A percentile compares a stretch with the other conserved stretches of the same genome.
Conservation (phyloP, 2,797 vertebrate species). For the Rousettus madagascariensis region DNA sequence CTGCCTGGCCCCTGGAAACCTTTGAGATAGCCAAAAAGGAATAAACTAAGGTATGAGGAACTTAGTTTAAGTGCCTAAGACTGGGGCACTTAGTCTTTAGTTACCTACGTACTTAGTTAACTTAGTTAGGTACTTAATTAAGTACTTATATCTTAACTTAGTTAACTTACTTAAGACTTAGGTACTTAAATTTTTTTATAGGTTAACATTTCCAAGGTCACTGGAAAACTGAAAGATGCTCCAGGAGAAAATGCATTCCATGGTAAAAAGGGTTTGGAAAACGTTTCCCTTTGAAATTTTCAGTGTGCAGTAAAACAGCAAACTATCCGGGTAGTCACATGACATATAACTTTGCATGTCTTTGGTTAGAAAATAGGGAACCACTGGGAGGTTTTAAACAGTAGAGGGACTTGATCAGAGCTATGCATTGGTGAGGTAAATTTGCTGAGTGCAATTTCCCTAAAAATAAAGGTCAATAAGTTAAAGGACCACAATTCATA, state of each 20-base stretch:
- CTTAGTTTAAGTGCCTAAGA: background rate
- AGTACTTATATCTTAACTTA: background rate
- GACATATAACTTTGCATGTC: background rate
- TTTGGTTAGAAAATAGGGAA: background rate
- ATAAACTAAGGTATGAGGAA: background rate
- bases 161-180: background rate
- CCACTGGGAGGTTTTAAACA: background rate
- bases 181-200: background rate
- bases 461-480: background rate
- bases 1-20: background rate
- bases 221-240: background rate
- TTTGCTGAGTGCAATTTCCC: background rate
- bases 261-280: background rate
- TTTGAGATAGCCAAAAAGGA: background rate
- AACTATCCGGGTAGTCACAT: background rate
- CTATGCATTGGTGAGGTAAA: background rate
- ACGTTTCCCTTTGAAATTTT: background rate
- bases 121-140: background rate
- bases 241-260: background rate
- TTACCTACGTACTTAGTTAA: background rate
- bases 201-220: background rate
- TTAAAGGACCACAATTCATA: background rate
- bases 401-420: background rate
- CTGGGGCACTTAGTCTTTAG: background rate
- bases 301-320: background rate